Evolutionary conservation across 2,797 vertebrate genomes (phyloP), one percentile per base, ranked within the genome.

Genomic region (Hemibagrus guttatus): DNA sequence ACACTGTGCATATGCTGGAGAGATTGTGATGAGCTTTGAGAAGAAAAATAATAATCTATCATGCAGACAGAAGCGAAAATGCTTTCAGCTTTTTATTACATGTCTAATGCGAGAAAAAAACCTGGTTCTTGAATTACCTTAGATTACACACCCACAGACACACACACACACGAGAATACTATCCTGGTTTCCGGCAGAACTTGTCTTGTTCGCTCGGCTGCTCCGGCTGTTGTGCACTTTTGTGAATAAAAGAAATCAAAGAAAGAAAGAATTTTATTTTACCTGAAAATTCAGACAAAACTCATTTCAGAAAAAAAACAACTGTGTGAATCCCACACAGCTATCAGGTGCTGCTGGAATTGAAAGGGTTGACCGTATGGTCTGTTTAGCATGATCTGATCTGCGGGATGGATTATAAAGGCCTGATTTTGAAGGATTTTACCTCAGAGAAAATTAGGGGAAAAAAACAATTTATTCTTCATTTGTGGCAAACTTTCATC

Each of bases 161-260:
- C 17, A 83, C 82, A n/a, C n/a, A 88, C 74, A 64, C 3, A 81
- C 75, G 75, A 21, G 21, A 88, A 83, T 84, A 89, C 94, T 94
- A 91, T 99, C 98, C 98, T 98, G 97, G 93, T 97, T 99, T 93
- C 95, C 97, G 88, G 97, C 95, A 90, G 97, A 95, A 94, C 94
- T 97, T 95, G 98, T 98, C 95, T 97, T 97, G 92, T 96, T 97
- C 89, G 97, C 94, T 93, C 97, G 97, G 94, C 96, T 98, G 95
- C 96, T 98, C 91, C 97, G n/a, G 95, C 93, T 99, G 98, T 92
- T 99, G 98, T 80, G 97, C 98, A 88, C 98, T 99, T 87, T 46
- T 46, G 8, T 4, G 14, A 75, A 42, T 79, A 9, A 56, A 39
- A 75, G 23, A 39, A 80, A 59, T 8, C n/a, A n/a, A n/a, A n/a